Base-by-base conservation (phyloP, 1,140 invertebrate species). In the Drepana arcuata region DNA sequence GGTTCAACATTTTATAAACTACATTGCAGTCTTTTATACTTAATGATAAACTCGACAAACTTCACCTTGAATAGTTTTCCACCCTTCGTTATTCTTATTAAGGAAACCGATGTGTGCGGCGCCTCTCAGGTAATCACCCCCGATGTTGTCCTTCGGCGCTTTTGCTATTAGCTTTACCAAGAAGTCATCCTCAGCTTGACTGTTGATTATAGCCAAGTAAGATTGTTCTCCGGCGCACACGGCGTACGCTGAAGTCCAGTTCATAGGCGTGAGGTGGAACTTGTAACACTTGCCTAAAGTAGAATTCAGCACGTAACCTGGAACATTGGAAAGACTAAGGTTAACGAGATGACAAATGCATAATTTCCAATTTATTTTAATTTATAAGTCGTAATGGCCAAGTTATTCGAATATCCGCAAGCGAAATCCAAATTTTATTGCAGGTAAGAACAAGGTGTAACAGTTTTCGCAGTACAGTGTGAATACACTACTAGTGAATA, bases 181-280 rank as follows among this genome's bases (percentile, higher is more conserved):
- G 23, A 50, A 35, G 2, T 82, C 37, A 2, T 62, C 64, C 43
- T 84, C 80, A 0, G 28, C 30, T 12, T 68, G 46, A 2, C 59
- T 69, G 34, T 84, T 72, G 23, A 81, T 64, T 3, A 83, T 48
- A 0, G 78, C 74, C 7, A 84, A 42, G 24, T 81, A 72, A 0
- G 72, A 72, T 18, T 69, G 65, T 28, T 84, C 83, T 2, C 61
- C 48, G 11, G 38, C 47, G 38, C 83, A 84, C 0, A 59, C 43
- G 0, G 35, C 43, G 25, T 64, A 62, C 0, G 83, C 83, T 0
- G 78, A 72, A 0, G 48, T 54, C 79, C 79, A 84, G 21, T 53
- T 82, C 37, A 41, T 56, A 3, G 68, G 63, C 0, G 45, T 56
- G 11, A 51, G 15, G 14, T 83, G 75, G 21, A 83, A 70, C 38